phyloP scores from a whole-genome alignment of 1,140 invertebrate species.

The Diabrotica undecimpunctata region DNA sequence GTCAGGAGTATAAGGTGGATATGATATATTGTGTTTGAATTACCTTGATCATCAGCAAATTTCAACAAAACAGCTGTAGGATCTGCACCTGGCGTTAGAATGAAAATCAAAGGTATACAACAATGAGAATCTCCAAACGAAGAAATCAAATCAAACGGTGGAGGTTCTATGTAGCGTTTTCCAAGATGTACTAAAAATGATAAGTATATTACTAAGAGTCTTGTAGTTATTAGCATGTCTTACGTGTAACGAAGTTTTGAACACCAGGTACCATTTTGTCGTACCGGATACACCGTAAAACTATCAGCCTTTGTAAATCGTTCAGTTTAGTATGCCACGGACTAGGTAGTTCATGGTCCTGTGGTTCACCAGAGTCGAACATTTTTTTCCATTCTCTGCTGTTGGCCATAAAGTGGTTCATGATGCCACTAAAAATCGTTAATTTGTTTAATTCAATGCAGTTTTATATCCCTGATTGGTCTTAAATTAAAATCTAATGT shows the following conservation, averaged over 20 bases:
- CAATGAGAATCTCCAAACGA: conserved; percentile 83
- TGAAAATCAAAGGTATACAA: conserved; percentile 82
- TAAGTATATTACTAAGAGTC: neutral
- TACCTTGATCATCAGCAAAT: conserved; percentile 87
- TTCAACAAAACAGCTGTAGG: conserved; percentile 80
- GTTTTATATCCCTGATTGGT: too few species aligned
- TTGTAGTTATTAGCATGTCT: conserved; percentile 17
- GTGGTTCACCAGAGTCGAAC: conserved; percentile 70
- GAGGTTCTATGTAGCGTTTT: conserved; percentile 76
- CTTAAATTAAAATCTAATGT: too few species aligned
- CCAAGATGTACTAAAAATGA: conserved; percentile 63
- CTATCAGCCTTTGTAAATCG: conserved; percentile 71
- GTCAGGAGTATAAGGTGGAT: too few species aligned
- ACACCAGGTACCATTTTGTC: conserved; percentile 87
- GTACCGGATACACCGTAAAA: conserved; percentile 78
- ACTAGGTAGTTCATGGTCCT: conserved; percentile 61
- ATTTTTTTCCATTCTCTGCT: conserved; percentile 66
- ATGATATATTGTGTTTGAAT: too few species aligned
- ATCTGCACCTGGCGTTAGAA: conserved; percentile 89
- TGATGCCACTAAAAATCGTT: conserved; percentile 56
- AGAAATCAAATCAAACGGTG: conserved; percentile 81
- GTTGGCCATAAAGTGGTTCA: conserved; percentile 57
- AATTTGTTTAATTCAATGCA: neutral
- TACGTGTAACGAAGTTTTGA: conserved; percentile 71
- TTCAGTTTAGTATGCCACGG: conserved; percentile 63